Percentiles rank a stretch among this genome's conserved stretches.
Conservation (phyloP, 2,113 vertebrate species). For the Myotis brandtii region DNA sequence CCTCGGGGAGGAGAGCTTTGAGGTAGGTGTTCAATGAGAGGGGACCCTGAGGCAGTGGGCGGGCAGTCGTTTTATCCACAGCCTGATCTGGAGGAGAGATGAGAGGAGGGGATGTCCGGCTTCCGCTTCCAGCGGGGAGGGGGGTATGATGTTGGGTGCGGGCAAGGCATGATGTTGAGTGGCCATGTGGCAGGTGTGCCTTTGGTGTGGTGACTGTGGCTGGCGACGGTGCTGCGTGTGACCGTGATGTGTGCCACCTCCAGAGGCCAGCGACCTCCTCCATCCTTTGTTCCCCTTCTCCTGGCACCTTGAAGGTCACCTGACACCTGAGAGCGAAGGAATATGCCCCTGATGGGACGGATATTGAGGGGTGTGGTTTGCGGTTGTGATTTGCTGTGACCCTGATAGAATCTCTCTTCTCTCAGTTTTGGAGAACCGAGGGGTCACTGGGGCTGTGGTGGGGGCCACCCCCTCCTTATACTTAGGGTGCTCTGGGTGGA, state of each 20-base stretch:
- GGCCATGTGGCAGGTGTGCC: neutral
- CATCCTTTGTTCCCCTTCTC: neutral
- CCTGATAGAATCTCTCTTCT: neutral
- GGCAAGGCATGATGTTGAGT: neutral
- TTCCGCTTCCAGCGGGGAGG: rapidly evolving
- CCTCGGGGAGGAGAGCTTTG: slow-evolving; percentile 89
- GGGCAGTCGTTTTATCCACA: neutral
- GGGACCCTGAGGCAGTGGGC: neutral
- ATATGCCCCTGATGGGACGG: neutral
- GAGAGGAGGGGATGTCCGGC: neutral
- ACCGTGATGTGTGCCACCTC: neutral
- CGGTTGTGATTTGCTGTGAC: neutral
- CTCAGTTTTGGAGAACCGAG: neutral
- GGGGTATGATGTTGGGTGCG: neutral
- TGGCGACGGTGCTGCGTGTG: neutral
- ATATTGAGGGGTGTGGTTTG: neutral
- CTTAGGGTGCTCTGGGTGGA: neutral
- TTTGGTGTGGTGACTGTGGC: neutral
- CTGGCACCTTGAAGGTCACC: neutral
- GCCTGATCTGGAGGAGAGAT: neutral
- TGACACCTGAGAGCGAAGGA: neutral
- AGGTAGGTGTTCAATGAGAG: slow-evolving; percentile 85
- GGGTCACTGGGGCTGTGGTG: neutral
- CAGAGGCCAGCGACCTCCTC: neutral
- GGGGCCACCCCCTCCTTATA: neutral